Base-by-base conservation (phyloP, 2,113 vertebrate species). In the Xiphias gladius region DNA sequence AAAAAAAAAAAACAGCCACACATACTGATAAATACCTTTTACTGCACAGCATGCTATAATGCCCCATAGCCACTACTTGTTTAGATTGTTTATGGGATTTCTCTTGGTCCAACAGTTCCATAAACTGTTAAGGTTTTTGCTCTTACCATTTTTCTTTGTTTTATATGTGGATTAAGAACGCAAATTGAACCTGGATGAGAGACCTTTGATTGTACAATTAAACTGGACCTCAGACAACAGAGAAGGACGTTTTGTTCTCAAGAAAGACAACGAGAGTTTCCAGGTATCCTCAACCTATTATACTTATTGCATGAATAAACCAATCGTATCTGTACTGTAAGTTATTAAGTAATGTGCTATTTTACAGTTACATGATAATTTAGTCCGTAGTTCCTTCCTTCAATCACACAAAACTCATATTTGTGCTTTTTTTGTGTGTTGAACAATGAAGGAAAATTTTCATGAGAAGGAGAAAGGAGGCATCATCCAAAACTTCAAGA, bases 171-270 rank as follows among this genome's bases (percentile, higher is more conserved):
- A 48, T 72, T 30, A 96, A 96, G 97, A 97, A 92, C 97, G 97
- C 92, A 96, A 95, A 95, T 89, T 99, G 93, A 96, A 96, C 65
- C 84, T 93, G 52, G 95, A 97, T 46, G 97, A 99, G 94, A 97
- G 95, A 37, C 97, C 97, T 88, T 91, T 99, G 65, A 95, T 97
- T n/a, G 96, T 98, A 13, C 98, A 98, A 9, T 76, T 99, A 86
- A 97, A 97, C 85, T 99, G 98, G 98, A 97, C 95, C 85, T 96
- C 96, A 55, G 96, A 97, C 84, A 96, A 97, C 88, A 93, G 96
- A 19, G 97, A 97, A 57, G 97, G 97, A 82, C 94, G 96, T 13
- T 99, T 99, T 82, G 96, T 99, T 32, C 96, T 99, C 8, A 98
- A 96, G 94, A 96, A 96, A 37, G 96, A 97, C 82, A 95, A 95